Evolutionary conservation across 2,797 vertebrate genomes (phyloP), one percentile per base, ranked within the genome.

Genomic region (Poecilia gillii): DNA sequence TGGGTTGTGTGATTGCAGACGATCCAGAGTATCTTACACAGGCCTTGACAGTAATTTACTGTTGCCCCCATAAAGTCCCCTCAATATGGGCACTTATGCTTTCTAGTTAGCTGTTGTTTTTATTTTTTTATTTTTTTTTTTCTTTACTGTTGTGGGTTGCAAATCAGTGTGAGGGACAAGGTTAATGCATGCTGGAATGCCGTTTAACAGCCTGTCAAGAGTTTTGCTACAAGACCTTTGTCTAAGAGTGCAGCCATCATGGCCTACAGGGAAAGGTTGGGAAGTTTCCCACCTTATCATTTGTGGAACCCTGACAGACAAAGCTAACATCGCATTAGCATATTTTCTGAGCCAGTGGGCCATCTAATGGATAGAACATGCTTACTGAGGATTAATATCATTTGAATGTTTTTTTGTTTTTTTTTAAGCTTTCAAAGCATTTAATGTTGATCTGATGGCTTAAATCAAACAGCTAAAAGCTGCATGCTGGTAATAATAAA

Each of bases 121-220:
- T 33, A 2, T 39, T 3, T 36, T 39, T 3, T 36, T 47, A 14
- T 43, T 41, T 41, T 41, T 51, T 33, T 25, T 39, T n/a, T n/a
- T 64, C 89, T 91, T 83, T 87, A 86, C 89, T 90, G 87, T 85
- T 89, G 81, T 73, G 25, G 86, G 89, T 76, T 83, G 85, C 88
- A 87, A 71, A 87, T 87, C 81, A 89, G 84, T 59, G 87, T 51
- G 79, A 85, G 82, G 79, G 81, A 87, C 51, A 20, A 86, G 86
- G 91, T 85, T 87, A 87, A 83, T 57, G 76, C 76, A 85, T 57
- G 85, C 45, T 79, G 86, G 92, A 93, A 95, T 88, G 88, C 83
- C 84, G 88, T 89, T 92, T 83, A 93, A 92, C 90, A 89, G 90
- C 86, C 90, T 90, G 87, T 87, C 79, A 75, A 79, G n/a, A 68